Conservation (phyloP, 2,888 invertebrate genomes). For the Philhelius pedissequus region DNA sequence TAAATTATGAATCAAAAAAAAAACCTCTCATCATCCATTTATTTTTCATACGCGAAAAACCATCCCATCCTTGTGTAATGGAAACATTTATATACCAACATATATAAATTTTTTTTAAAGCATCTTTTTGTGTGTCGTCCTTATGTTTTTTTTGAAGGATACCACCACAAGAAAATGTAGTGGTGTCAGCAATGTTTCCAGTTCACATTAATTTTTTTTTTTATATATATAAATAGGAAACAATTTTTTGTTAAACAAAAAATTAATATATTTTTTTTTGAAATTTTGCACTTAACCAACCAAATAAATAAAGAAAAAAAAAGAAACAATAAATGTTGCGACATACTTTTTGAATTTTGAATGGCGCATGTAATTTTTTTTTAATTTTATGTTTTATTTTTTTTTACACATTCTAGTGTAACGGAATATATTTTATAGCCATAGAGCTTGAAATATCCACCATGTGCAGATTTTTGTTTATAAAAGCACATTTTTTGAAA, state of each 20-base stretch:
- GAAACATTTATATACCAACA: slow-evolving; percentile 11
- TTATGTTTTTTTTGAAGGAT: slow-evolving; percentile 31
- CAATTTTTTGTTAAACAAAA: slow-evolving; percentile 8
- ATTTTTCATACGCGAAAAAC: slow-evolving; percentile 68
- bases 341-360: slow-evolving; percentile 68
- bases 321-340: slow-evolving; percentile 51
- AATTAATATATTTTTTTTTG: slow-evolving; percentile 46
- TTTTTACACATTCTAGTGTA: slow-evolving; percentile 11
- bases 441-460: slow-evolving; percentile 25
- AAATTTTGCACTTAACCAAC: slow-evolving; percentile 56
- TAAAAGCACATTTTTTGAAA: slow-evolving; percentile 30
- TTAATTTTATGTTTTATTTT: neutral
- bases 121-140: slow-evolving; percentile 55
- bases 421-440: slow-evolving; percentile 8
- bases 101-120: slow-evolving; percentile 18
- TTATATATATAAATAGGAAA: slow-evolving; percentile 9
- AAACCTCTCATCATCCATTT: slow-evolving; percentile 61
- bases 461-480: slow-evolving; percentile 43
- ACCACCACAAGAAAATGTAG: slow-evolving; percentile 29
- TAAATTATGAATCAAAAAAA: slow-evolving; percentile 30
- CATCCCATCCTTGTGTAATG: slow-evolving; percentile 67
- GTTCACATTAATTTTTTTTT: slow-evolving; percentile 30
- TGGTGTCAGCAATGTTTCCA: slow-evolving; percentile 50
- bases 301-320: slow-evolving; percentile 23
- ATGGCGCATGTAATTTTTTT: slow-evolving; percentile 59